A percentile compares a stretch with the other conserved stretches of the same genome.
Conservation (phyloP, 2,113 vertebrate species). For the Rhinoptilus africanus region DNA sequence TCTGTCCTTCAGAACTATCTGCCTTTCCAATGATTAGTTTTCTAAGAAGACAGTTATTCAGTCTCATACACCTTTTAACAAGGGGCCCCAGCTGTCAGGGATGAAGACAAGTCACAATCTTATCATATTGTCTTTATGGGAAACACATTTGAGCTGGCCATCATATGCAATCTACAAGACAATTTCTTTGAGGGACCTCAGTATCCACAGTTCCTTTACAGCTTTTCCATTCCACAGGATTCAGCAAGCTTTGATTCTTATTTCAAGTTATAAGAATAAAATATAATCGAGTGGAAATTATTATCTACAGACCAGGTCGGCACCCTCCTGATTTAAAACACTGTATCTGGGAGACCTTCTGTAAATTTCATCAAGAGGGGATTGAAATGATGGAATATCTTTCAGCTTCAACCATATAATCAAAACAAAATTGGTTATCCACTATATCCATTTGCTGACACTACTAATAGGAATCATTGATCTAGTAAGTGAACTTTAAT, state of each 20-base stretch:
- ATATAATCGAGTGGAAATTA: not conserved
- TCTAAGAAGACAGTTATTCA: not conserved
- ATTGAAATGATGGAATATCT: not conserved
- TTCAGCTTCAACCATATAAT: not conserved
- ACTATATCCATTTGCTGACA: not conserved
- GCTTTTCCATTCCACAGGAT: not conserved
- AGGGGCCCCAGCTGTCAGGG: not conserved
- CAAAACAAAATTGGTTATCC: conserved; percentile 2
- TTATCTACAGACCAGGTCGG: not conserved
- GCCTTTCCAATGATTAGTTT: not conserved
- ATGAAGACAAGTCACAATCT: not conserved
- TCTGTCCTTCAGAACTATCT: not conserved
- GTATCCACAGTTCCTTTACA: not conserved
- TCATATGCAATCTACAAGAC: not conserved
- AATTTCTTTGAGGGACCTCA: not conserved
- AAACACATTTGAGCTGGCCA: not conserved
- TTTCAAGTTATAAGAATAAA: not conserved
- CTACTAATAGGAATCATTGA: conserved; percentile 8
- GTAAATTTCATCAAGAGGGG: not conserved
- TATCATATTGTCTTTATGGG: not conserved
- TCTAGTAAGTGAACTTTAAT: conserved; percentile 2
- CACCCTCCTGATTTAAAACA: not conserved
- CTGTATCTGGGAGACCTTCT: not conserved
- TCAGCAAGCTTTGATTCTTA: not conserved
- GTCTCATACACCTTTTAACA: not conserved